Percentiles rank a stretch among this genome's conserved stretches.
These are phyloP conservation scores for Onychostoma macrolepis DNA, from an alignment of 2,113 vertebrate genomes.

Conservation along the genomic window DNA sequence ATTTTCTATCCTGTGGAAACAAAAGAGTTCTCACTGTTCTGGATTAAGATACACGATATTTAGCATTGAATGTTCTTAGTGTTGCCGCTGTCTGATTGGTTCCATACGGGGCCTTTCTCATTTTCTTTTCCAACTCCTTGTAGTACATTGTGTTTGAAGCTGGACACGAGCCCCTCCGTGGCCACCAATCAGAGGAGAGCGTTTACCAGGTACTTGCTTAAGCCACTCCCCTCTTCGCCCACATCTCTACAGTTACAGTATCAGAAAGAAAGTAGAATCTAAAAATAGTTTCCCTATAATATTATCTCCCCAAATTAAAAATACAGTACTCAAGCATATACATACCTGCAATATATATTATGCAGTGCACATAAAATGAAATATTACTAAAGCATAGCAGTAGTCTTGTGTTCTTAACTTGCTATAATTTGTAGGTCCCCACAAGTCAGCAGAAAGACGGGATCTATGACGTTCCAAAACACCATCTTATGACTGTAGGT, in stretches of 20 bases:
- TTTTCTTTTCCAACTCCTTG: slow-evolving; percentile 59
- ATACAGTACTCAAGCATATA: background rate
- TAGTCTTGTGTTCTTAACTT: slow-evolving; percentile 41
- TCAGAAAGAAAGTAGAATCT: background rate
- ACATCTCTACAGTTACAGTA: slow-evolving; percentile 47
- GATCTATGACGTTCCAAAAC: slow-evolving; percentile 99
- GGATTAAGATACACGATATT: background rate
- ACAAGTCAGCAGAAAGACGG: slow-evolving; percentile 99
- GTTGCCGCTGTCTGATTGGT: slow-evolving; percentile 34
- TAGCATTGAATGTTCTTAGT: slow-evolving; percentile 15
- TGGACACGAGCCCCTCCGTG: slow-evolving; percentile 96
- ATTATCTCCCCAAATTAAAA: too few relatives aligned
- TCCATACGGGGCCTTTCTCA: slow-evolving; percentile 41
- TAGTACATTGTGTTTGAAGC: slow-evolving; percentile 99
- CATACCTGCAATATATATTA: background rate
- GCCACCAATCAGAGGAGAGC: slow-evolving; percentile 97
- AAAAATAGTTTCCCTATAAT: background rate
- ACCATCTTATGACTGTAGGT: slow-evolving; percentile 98
- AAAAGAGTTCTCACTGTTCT: background rate
- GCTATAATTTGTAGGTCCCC: slow-evolving; percentile 83
- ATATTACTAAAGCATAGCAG: background rate
- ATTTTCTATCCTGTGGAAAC: background rate
- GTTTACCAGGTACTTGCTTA: slow-evolving; percentile 95
- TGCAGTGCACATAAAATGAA: background rate
- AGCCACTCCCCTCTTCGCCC: slow-evolving; percentile 58